Conservation (phyloP, 2,113 vertebrate genomes). For the Aythya baeri region DNA sequence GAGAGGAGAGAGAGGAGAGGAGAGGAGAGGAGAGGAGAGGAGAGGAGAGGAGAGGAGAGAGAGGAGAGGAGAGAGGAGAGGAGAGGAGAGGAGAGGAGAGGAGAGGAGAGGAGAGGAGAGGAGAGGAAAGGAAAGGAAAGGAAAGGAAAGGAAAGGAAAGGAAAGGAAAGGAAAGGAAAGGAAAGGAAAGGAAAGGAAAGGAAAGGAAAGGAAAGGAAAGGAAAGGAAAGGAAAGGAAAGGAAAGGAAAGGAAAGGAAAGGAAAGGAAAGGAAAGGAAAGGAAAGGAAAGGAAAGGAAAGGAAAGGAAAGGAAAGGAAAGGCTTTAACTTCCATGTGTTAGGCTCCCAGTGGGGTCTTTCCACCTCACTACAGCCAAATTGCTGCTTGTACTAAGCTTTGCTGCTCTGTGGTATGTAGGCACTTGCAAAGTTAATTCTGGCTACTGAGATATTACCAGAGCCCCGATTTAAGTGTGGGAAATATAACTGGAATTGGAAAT, state of each 20-base stretch:
- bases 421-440: constrained; percentile 28
- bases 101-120: not conserved
- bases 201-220: too few species aligned
- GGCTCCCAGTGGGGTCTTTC: not conserved
- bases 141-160: not conserved
- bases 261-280: too few species aligned
- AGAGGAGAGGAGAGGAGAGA: not conserved
- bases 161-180: not conserved
- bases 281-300: not conserved
- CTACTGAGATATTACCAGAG: not conserved
- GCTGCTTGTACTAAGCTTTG: constrained; percentile 20
- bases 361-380: constrained; percentile 20
- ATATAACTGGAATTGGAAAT: constrained; percentile 37
- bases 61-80: not conserved
- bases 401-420: not conserved
- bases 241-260: too few species aligned
- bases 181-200: too few species aligned
- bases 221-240: too few species aligned
- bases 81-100: not conserved
- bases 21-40: too few species aligned
- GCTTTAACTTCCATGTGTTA: not conserved
- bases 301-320: not conserved
- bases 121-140: not conserved
- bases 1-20: too few species aligned
- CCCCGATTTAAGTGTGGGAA: not conserved